Base-by-base conservation (phyloP, 2,113 vertebrate genomes). In the Meleagris gallopavo region DNA sequence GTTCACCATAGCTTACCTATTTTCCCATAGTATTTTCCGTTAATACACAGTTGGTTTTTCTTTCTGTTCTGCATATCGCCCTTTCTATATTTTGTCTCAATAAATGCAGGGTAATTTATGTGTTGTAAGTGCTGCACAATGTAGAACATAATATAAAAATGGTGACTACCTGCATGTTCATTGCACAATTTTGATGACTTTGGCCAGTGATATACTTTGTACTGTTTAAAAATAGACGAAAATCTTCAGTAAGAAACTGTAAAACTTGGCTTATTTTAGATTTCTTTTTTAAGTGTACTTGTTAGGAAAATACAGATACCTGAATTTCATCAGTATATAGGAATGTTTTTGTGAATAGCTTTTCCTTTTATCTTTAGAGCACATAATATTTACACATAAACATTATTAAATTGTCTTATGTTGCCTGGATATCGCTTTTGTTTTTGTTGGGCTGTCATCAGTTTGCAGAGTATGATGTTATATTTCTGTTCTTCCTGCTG, bases 401-500 rank as follows among this genome's bases (percentile, higher is more conserved):
- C 13, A 7, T 85, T 65, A 45, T 43, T 78, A 57, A 61, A 82
- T 21, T 50, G 61, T 24, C 54, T 45, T 80, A 8, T 21, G 5
- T 88, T 79, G 45, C 40, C 27, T 77, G 60, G 27, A 11, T 46
- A 10, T 74, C 78, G 16, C 16, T 82, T 89, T 88, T 88, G 15
- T 67, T 93, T 50, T 85, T 62, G n/a, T 88, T 91, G 69, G 48
- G 21, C 64, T 86, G 54, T 90, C 29, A 79, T 88, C 72, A 46
- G 11, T 66, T 80, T 73, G 74, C 27, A 17, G 40, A 72, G 18
- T n/a, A 40, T 2, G 3, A 10, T 83, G 40, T 7, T 93, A 8
- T n/a, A 71, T 71, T 71, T 64, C 52, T 69, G 5, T 54, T 87
- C 52, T 91, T 81, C 24, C 20, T 89, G 5, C 50, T 82, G 43